Evolutionary conservation across 2,797 vertebrate species (phyloP).

Genomic region (Champsocephalus esox): DNA sequence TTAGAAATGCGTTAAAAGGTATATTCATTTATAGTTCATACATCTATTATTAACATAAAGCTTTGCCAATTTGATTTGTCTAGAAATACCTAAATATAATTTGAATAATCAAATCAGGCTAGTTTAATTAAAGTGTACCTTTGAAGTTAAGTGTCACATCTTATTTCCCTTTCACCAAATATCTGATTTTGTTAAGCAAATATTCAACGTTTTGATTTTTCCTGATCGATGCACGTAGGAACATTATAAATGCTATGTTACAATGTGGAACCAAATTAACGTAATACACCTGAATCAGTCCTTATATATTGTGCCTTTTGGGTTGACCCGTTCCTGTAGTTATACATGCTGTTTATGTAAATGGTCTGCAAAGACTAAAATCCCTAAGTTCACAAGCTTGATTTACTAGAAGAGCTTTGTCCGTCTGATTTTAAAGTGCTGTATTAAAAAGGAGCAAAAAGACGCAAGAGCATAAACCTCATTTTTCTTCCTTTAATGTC

Average conservation of each 20-base stretch:
- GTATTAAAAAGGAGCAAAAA: no score
- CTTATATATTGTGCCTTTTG: no score
- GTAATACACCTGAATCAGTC: no score
- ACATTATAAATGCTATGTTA: not conserved
- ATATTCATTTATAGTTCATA: not conserved
- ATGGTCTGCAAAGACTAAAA: no score
- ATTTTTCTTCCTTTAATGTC: not conserved
- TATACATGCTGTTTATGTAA: no score
- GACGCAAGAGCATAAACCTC: not conserved
- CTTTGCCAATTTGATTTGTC: not conserved
- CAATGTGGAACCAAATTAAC: no score
- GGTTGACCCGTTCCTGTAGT: no score
- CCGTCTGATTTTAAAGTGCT: no score
- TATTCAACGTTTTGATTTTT: not conserved
- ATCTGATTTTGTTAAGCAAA: not conserved
- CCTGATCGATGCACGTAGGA: not conserved
- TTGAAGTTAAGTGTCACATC: not conserved
- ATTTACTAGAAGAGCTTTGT: no score
- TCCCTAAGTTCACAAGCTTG: no score
- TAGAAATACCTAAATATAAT: not conserved
- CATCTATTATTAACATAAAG: no score
- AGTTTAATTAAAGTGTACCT: not conserved
- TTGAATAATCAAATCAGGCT: not conserved
- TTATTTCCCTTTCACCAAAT: not conserved
- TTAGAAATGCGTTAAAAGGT: not conserved